phyloP scores from a whole-genome alignment of 2,888 invertebrate genomes.

The Cataglyphis livida region DNA sequence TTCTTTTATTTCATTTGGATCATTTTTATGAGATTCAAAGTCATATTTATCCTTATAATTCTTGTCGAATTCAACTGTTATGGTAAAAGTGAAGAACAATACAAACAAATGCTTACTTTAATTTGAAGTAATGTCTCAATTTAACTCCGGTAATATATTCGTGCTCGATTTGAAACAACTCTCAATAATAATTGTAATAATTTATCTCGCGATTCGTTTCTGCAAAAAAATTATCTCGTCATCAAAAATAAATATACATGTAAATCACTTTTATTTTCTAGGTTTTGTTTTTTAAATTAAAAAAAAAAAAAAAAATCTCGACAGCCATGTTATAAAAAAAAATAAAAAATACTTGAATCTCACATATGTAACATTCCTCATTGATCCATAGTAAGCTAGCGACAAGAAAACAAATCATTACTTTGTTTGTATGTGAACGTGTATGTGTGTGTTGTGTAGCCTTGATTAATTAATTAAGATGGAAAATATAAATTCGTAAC shows the following conservation, averaged over 20 bases:
- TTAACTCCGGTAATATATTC: not conserved
- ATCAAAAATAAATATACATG: not conserved
- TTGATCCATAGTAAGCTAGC: conserved; percentile 16
- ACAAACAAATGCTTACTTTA: not conserved
- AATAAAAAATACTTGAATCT: conserved; percentile 10
- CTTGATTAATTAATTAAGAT: conserved; percentile 14
- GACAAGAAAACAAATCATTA: not conserved
- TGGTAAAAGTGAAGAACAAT: not conserved
- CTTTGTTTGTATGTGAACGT: not conserved
- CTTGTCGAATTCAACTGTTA: not conserved
- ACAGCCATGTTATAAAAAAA: conserved; percentile 7
- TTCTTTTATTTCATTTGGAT: not conserved
- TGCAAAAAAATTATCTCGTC: not conserved
- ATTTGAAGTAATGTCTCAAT: not conserved
- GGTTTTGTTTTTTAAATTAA: too few species aligned
- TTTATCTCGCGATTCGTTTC: not conserved
- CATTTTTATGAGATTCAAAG: not conserved
- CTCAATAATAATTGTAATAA: not conserved
- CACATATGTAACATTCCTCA: not conserved
- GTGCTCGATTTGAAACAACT: not conserved
- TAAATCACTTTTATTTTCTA: not conserved
- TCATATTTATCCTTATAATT: not conserved
- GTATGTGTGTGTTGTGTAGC: not conserved
- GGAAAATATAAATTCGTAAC: conserved; percentile 20
- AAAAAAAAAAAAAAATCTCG: not conserved